Evolutionary conservation across 2,888 invertebrate species (phyloP).

Genomic region (Caenorhabditis doughertyi): DNA sequence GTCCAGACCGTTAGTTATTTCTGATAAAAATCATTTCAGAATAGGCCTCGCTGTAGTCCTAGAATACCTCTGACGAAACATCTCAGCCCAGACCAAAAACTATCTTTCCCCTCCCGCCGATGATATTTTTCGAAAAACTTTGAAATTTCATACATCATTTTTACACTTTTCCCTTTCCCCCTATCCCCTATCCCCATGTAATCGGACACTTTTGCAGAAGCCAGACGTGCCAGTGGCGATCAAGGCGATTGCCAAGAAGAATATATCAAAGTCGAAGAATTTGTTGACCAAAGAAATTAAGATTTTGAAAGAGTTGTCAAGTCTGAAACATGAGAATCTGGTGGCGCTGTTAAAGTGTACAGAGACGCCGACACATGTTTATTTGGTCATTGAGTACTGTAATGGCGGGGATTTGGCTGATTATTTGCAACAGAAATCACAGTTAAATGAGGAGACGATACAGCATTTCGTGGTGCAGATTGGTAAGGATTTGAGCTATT

Average conservation of each 20-base stretch:
- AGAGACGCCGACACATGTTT: constrained; percentile 95
- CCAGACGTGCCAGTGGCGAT: constrained; percentile 93
- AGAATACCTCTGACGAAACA: too few relatives aligned
- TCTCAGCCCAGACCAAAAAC: neutral
- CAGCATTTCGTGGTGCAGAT: constrained; percentile 95
- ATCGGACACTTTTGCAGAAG: constrained; percentile 87
- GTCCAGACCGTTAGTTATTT: neutral
- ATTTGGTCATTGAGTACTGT: constrained; percentile 97
- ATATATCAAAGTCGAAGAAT: constrained; percentile 96
- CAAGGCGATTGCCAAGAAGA: constrained; percentile 98
- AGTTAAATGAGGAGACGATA: constrained; percentile 97
- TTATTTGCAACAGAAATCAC: constrained; percentile 94
- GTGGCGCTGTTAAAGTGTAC: constrained; percentile 98
- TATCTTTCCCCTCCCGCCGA: neutral
- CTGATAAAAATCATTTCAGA: too few relatives aligned
- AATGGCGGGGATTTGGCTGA: constrained; percentile 99
- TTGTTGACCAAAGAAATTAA: constrained; percentile 98
- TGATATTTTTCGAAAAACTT: neutral
- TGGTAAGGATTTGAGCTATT: constrained; percentile 85
- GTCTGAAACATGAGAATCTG: constrained; percentile 97
- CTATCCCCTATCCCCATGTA: neutral
- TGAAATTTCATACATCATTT: neutral
- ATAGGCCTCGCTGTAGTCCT: too few relatives aligned
- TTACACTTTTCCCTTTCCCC: neutral
- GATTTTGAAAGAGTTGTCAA: constrained; percentile 97